Conservation (phyloP, 2,113 vertebrate genomes). For the Salminus brasiliensis region DNA sequence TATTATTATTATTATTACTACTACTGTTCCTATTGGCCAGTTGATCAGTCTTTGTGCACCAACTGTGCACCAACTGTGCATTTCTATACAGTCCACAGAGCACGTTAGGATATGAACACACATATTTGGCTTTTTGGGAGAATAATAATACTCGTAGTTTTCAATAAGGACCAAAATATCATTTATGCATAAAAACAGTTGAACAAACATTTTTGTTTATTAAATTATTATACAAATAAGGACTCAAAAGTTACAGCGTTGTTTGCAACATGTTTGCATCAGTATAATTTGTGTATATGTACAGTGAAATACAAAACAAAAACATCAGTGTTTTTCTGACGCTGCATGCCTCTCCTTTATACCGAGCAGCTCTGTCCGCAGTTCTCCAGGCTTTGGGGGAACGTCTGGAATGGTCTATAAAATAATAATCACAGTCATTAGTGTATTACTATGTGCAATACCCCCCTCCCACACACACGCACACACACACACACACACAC, state of each 20-base stretch:
- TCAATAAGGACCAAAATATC: too few species aligned
- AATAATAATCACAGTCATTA: constrained; percentile 18
- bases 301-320: neutral
- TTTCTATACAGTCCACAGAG: too few species aligned
- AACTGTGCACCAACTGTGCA: too few species aligned
- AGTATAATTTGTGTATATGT: constrained; percentile 25
- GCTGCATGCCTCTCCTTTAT: constrained; percentile 69
- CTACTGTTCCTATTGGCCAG: too few species aligned
- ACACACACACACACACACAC: too few species aligned
- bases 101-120: too few species aligned
- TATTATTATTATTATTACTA: too few species aligned
- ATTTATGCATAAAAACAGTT: neutral
- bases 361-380: constrained; percentile 87
- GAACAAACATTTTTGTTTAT: neutral
- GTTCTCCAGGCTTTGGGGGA: constrained; percentile 90
- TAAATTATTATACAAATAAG: neutral
- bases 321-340: constrained; percentile 43
- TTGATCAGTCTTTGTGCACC: too few species aligned
- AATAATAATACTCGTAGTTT: too few species aligned
- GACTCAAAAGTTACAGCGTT: neutral
- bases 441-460: too few species aligned
- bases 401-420: constrained; percentile 87
- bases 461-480: too few species aligned
- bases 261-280: neutral
- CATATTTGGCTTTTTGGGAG: too few species aligned